Conservation (phyloP, 1,140 invertebrate species). For the Muscidifurax raptorellus region DNA sequence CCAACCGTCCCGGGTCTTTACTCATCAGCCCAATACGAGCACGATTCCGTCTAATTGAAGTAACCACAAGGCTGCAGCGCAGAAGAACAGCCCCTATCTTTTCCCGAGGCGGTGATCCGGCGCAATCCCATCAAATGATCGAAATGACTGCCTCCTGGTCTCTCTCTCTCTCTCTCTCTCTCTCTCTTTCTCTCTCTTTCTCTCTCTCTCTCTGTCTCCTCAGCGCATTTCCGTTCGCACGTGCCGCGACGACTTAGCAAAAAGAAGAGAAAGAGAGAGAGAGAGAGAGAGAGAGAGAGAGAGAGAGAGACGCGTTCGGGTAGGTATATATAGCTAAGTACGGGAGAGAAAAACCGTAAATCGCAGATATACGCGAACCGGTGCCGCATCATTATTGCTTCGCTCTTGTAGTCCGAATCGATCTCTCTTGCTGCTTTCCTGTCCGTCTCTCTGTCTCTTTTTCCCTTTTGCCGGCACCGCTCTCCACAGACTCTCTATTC, state of each 20-base stretch:
- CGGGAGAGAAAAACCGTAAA: neutral
- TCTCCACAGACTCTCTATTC: too few species aligned
- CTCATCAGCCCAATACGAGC: too few species aligned
- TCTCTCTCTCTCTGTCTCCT: conserved; percentile 53
- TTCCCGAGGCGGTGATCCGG: conserved; percentile 28
- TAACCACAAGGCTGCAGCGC: conserved; percentile 68
- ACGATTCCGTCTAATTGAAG: conserved; percentile 74
- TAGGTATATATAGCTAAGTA: too few species aligned
- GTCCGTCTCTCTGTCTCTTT: neutral
- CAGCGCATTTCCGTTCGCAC: conserved; percentile 69
- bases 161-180: conserved; percentile 46
- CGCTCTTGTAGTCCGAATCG: neutral
- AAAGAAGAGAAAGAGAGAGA: neutral
- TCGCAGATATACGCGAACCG: too few species aligned
- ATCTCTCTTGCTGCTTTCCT: too few species aligned
- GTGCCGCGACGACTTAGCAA: conserved; percentile 57
- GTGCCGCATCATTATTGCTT: conserved; percentile 8
- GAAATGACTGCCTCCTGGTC: conserved; percentile 70
- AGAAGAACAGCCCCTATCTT: conserved; percentile 38
- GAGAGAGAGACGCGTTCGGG: neutral
- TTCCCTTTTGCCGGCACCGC: too few species aligned
- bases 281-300: too few species aligned
- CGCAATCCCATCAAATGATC: conserved; percentile 66
- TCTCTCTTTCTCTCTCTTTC: too few species aligned
- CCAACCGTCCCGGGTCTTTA: too few species aligned